Evolutionary conservation across 30 jellyfish, hydroid and myxozoan genomes (phyloP), one percentile per base, ranked within the genome.

Genomic region (Chironex yamaguchii): DNA sequence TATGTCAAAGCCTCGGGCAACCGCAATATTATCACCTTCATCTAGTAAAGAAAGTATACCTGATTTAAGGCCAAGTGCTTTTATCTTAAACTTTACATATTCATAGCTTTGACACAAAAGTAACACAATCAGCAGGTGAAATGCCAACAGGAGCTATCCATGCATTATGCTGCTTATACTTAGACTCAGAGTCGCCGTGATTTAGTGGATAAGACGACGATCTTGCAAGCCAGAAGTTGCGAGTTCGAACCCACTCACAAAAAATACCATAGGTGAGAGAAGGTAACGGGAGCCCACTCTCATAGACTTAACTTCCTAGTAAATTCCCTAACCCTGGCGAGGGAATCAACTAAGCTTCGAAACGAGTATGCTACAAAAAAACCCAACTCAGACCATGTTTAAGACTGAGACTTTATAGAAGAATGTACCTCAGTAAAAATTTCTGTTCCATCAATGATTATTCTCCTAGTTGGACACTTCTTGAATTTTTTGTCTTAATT

Each of bases 1-100:
- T 6, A 84, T 51, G 65, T 33, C 84, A 33, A 84, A 84, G 50
- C 95, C 95, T 34, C 79, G 74, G 92, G 49, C 92, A 29, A 91
- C 95, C 91, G 72, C 72, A 1, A 84, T 49, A 35, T 71, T 68
- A 49, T 84, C 95, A 51, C 95, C 95, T 6, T 42, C 58, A 6
- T 42, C 58, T 9, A 42, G 58, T 17, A 42, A 17, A 6, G 9
- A 6, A 9, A 42, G 17, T 6, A 42, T 9, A 13, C 89, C 76
- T 54, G 64, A 62, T 26, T 79, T n/a, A 4, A 14, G 17, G 0
- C 80, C 63, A 26, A 79, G 28, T 34, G 12, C 89, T 28, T n/a
- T 63, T 79, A 74, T 79, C 90, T 9, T 64, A 36, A 17, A 76
- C 86, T 4, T 76, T 21, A n/a, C 86, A 85, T 0, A 76, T 0